Base-by-base conservation (phyloP, 2,797 vertebrate species). In the Aselliscus stoliczkanus region DNA sequence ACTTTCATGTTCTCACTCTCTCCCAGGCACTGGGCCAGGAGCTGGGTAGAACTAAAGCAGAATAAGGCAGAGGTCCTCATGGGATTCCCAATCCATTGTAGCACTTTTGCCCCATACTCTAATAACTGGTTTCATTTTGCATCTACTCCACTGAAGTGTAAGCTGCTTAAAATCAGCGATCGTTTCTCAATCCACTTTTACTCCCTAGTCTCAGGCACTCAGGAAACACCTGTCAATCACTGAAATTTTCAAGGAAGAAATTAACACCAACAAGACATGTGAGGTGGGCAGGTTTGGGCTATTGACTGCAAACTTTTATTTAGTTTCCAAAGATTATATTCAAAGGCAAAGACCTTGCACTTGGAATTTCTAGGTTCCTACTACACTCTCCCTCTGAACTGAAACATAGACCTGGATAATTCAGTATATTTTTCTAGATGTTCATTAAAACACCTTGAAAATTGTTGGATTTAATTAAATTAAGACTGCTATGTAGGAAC, bases 361-460 rank as follows among this genome's bases (percentile, higher is more conserved):
- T 84, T 62, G 83, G 62, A 72, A 50, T 42, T 37, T 77, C 56
- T 21, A 50, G 56, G 7, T 20, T 86, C 25, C 29, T 67, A 27
- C 12, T n/a, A 15, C 1, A 60, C 15, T 86, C 37, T 89, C 72
- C n/a, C 25, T 82, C n/a, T 77, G 37, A 92, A 92, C 18, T 73
- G 13, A 93, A 90, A 54, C n/a, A 25, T 34, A 50, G 50, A 23
- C 31, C 12, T 91, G 31, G 5, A 42, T 56, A 70, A 84, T 11
- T 88, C 62, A 65, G 34, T 15, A 2, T 76, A 37, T 85, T 79
- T 76, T 62, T 69, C 62, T 91, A 47, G n/a, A 29, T 90, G 17
- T 88, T 87, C 69, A n/a, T 72, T 89, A 87, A 77, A 92, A 72
- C 9, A 50, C 25, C n/a, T 92, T 81, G 14, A 77, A 91, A 86